A percentile compares a stretch with the other conserved stretches of the same genome.
phyloP scores from a whole-genome alignment of 2,113 vertebrate species.

The Phrynosoma platyrhinos region DNA sequence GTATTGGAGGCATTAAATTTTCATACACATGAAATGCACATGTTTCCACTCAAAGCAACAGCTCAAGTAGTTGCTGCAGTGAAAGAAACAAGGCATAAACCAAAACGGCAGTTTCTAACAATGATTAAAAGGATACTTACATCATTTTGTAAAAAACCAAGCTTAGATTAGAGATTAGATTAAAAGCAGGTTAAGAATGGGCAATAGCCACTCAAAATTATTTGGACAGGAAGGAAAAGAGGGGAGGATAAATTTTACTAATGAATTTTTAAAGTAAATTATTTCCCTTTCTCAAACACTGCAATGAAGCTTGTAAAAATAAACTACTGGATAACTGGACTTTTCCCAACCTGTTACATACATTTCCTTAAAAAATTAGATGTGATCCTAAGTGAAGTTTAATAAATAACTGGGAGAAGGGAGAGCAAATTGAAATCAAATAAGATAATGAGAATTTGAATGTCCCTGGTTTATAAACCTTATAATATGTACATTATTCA shows the following conservation, averaged over 20 bases:
- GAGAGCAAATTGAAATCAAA: background rate
- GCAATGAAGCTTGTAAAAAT: background rate
- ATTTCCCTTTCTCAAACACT: background rate
- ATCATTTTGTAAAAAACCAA: background rate
- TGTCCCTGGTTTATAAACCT: background rate
- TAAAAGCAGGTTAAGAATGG: background rate
- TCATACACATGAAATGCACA: background rate
- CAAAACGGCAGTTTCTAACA: background rate
- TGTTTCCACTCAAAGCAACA: background rate
- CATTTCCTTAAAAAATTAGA: background rate
- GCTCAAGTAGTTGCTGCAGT: no score
- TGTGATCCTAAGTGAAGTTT: background rate
- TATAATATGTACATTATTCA: background rate
- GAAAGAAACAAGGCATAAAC: background rate
- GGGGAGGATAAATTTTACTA: background rate
- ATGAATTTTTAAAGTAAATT: background rate
- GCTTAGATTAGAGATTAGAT: background rate
- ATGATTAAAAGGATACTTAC: background rate
- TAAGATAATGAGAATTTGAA: background rate
- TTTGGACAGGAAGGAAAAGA: background rate
- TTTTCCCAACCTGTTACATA: constrained; percentile 7
- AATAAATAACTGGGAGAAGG: background rate
- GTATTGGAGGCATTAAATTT: background rate
- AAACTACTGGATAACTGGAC: background rate
- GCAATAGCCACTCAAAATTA: background rate